Conservation (phyloP, 2,888 invertebrate genomes). For the Cephonodes hylas region DNA sequence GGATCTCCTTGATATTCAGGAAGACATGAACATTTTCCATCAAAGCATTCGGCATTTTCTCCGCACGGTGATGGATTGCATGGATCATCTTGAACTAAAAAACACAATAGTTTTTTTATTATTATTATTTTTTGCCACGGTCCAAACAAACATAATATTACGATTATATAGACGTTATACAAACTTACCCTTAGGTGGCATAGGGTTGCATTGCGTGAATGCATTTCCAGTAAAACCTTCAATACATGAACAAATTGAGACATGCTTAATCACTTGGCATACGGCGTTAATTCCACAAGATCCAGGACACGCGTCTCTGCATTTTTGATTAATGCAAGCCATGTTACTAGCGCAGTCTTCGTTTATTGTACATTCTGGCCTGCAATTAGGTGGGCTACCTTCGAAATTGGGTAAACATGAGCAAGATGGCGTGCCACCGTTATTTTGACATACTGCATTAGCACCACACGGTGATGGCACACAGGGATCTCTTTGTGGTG, state of each 20-base stretch:
- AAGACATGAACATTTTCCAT: slow-evolving; percentile 86
- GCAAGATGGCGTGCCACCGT: slow-evolving; percentile 80
- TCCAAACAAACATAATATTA: not conserved
- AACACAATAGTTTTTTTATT: not conserved
- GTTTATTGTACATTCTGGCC: slow-evolving; percentile 85
- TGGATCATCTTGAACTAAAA: slow-evolving; percentile 77
- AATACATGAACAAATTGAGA: slow-evolving; percentile 83
- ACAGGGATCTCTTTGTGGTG: slow-evolving; percentile 80
- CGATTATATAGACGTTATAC: not conserved
- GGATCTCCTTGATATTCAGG: slow-evolving; percentile 89
- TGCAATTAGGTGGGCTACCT: slow-evolving; percentile 85
- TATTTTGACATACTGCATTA: slow-evolving; percentile 81
- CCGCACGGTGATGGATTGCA: slow-evolving; percentile 86
- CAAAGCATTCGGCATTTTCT: slow-evolving; percentile 85
- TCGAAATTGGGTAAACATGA: slow-evolving; percentile 83
- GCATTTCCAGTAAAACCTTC: slow-evolving; percentile 83
- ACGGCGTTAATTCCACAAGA: slow-evolving; percentile 83
- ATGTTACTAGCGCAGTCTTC: slow-evolving; percentile 84
- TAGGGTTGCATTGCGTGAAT: slow-evolving; percentile 75
- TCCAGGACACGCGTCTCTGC: slow-evolving; percentile 86
- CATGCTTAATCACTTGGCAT: slow-evolving; percentile 82
- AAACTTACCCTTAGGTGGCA: slow-evolving; percentile 58
- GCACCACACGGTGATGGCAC: slow-evolving; percentile 85
- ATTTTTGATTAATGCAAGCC: slow-evolving; percentile 86
- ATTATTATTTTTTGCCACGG: not conserved